A percentile compares a stretch with the other conserved stretches of the same genome.
Evolutionary conservation across 2,797 vertebrate genomes (phyloP).

Genomic region (Tympanoctomys barrerae): DNA sequence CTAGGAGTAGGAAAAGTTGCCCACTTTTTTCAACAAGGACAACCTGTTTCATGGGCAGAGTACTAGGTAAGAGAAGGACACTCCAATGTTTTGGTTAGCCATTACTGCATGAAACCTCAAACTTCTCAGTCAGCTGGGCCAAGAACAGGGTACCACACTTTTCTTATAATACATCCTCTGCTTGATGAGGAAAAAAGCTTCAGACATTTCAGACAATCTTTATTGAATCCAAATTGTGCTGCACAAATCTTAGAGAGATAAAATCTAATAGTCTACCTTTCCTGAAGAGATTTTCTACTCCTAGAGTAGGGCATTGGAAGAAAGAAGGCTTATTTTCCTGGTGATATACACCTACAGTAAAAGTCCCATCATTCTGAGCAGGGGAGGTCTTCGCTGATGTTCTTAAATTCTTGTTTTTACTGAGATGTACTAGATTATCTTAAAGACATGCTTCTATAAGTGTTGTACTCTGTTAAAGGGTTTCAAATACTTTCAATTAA

Average conservation of each 20-base stretch:
- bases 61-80: not conserved
- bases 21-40: not conserved
- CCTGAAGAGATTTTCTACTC: no score
- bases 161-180: not conserved
- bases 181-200: not conserved
- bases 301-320: no score
- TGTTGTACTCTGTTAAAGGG: not conserved
- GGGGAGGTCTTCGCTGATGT: not conserved
- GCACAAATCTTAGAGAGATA: not conserved
- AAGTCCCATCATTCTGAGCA: not conserved
- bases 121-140: not conserved
- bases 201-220: not conserved
- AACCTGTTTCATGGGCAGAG: not conserved
- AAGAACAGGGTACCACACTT: not conserved
- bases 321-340: not conserved
- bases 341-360: not conserved
- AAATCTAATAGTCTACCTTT: not conserved
- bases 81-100: not conserved
- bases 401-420: not conserved
- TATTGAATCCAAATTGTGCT: not conserved
- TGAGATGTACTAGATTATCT: not conserved
- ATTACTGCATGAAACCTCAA: not conserved
- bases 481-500: not conserved
- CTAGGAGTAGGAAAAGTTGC: not conserved
- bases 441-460: not conserved